Evolutionary conservation across 1,140 invertebrate species (phyloP).

Genomic region (Galleria mellonella): DNA sequence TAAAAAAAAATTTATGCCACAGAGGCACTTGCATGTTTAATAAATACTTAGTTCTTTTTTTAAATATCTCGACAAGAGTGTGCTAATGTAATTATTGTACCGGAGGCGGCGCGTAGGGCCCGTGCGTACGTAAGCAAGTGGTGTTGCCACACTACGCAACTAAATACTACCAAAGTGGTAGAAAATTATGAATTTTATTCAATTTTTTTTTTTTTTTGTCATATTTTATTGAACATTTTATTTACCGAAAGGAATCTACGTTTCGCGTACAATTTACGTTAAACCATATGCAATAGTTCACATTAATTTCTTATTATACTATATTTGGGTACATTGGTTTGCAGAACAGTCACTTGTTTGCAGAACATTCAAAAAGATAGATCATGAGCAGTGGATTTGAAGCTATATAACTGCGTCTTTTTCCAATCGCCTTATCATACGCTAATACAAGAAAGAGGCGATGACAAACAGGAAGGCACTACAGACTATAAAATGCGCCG

Average conservation of each 20-base stretch:
- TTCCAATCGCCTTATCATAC: constrained; percentile 3
- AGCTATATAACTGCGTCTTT: constrained; percentile 3
- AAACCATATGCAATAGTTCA: no score
- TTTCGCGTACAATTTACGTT: background rate
- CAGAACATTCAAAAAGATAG: no score
- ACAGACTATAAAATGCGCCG: constrained; percentile 15
- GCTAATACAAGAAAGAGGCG: constrained; percentile 3
- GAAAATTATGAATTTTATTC: constrained; percentile 8
- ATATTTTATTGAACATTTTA: constrained; percentile 2
- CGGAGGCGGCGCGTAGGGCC: constrained; percentile 29
- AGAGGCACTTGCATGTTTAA: constrained; percentile 14
- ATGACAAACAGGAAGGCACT: constrained; percentile 18
- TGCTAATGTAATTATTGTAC: constrained; percentile 54
- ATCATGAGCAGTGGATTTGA: background rate
- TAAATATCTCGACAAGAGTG: constrained; percentile 36
- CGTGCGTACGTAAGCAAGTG: constrained; percentile 40
- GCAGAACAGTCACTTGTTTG: no score
- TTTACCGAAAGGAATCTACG: background rate
- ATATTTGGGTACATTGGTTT: no score
- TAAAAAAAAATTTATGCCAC: background rate
- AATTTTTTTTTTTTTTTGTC: constrained; percentile 4
- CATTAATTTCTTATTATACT: no score
- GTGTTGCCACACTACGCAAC: constrained; percentile 10
- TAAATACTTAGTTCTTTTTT: constrained; percentile 7
- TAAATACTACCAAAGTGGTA: constrained; percentile 26